Evolutionary conservation across 2,888 invertebrate species (phyloP).

Genomic region (Drosophila testacea): DNA sequence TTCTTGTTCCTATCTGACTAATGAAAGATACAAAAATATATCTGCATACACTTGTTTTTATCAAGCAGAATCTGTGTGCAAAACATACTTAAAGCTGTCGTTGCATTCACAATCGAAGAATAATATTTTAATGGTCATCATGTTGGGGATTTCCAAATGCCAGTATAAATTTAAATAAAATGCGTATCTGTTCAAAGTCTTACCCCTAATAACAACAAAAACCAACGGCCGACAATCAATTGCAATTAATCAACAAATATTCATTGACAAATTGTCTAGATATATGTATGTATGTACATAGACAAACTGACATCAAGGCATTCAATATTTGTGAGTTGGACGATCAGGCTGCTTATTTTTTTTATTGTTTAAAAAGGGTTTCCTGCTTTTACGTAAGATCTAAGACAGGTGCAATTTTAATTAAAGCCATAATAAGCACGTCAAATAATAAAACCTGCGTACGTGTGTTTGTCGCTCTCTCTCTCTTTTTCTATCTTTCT

Average conservation of each 20-base stretch:
- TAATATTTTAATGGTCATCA: slow-evolving; percentile 37
- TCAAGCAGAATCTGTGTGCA: slow-evolving; percentile 3
- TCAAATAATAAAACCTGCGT: slow-evolving; percentile 15
- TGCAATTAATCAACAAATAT: slow-evolving; percentile 35
- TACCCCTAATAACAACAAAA: slow-evolving; percentile 15
- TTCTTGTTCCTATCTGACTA: slow-evolving; percentile 11
- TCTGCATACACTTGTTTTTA: slow-evolving; percentile 8
- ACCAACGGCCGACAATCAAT: slow-evolving; percentile 18
- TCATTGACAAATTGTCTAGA: slow-evolving; percentile 22
- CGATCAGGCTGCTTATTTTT: slow-evolving; percentile 4
- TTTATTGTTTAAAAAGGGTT: slow-evolving; percentile 11
- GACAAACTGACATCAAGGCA: neutral
- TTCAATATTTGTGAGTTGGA: slow-evolving; percentile 1
- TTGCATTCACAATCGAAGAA: slow-evolving; percentile 18
- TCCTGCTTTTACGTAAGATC: slow-evolving; percentile 16
- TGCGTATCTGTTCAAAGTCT: neutral
- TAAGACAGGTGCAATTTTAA: slow-evolving; percentile 29
- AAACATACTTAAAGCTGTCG: slow-evolving; percentile 1
- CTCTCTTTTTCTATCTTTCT: neutral
- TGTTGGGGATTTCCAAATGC: slow-evolving; percentile 37
- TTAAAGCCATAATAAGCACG: slow-evolving; percentile 19
- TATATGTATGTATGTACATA: neutral
- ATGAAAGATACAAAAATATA: slow-evolving; percentile 11
- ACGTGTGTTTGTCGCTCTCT: slow-evolving; percentile 1
- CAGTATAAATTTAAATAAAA: slow-evolving; percentile 17